Evolutionary conservation across 2,888 invertebrate species (phyloP).

Genomic region (Zhuqinia jingwanae): DNA sequence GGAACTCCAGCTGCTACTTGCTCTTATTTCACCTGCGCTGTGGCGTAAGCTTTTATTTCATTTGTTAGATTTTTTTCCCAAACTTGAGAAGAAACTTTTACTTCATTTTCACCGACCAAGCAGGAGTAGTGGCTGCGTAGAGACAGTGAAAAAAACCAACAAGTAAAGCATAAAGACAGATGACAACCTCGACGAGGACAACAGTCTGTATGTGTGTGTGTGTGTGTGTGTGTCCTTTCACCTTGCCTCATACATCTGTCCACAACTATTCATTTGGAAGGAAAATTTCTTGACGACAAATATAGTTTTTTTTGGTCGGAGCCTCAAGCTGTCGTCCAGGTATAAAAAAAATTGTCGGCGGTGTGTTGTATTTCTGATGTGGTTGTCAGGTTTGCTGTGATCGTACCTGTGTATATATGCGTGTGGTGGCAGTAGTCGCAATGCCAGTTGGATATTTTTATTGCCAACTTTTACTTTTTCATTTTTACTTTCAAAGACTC

Average conservation of each 20-base stretch:
- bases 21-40: conserved; percentile 43
- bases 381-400: not conserved
- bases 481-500: not conserved
- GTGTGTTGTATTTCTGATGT: too few relatives aligned
- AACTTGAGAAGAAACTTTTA: not conserved
- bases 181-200: too few relatives aligned
- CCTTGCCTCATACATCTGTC: conserved; percentile 63
- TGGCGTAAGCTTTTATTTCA: conserved; percentile 15
- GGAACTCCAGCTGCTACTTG: conserved; percentile 15
- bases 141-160: not conserved
- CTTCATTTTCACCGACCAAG: not conserved
- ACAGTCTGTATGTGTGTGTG: too few relatives aligned
- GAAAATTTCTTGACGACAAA: conserved; percentile 53
- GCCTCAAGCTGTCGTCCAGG: conserved; percentile 45
- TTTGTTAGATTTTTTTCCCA: conserved; percentile 9
- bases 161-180: not conserved
- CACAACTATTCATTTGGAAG: conserved; percentile 56
- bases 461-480: not conserved
- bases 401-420: not conserved
- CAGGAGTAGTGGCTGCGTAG: not conserved
- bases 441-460: conserved; percentile 24
- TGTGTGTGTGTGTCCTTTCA: conserved; percentile 51
- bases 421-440: not conserved
- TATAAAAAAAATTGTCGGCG: not conserved
- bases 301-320: conserved; percentile 19